These are phyloP conservation scores for Mungos mungo DNA, from an alignment of 2,113 vertebrate species.

Conservation along the genomic window DNA sequence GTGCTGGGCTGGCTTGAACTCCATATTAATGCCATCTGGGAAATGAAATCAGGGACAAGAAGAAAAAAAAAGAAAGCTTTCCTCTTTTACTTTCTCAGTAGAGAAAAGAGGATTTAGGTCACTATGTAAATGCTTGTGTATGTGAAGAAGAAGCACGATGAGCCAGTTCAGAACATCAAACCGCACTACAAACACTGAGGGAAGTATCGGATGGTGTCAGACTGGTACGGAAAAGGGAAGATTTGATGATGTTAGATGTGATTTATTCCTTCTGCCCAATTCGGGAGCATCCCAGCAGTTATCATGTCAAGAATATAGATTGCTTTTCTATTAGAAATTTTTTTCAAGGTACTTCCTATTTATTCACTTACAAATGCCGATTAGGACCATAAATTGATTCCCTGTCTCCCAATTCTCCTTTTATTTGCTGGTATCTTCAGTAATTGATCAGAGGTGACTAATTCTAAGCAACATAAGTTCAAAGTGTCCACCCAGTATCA, in stretches of 20 bases:
- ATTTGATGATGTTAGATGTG: background rate
- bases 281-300: background rate
- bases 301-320: background rate
- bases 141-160: background rate
- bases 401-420: background rate
- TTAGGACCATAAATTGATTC: background rate
- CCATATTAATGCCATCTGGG: conserved; percentile 51
- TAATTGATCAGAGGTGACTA: background rate
- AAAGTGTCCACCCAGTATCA: background rate
- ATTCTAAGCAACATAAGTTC: background rate
- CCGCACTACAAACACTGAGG: background rate
- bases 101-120: conserved; percentile 30
- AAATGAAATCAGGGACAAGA: conserved; percentile 30
- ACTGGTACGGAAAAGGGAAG: background rate
- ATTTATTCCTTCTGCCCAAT: background rate
- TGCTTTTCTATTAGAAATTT: background rate
- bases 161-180: background rate
- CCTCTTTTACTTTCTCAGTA: background rate
- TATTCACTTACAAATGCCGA: background rate
- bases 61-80: background rate
- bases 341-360: background rate
- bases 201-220: background rate
- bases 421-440: background rate
- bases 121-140: background rate
- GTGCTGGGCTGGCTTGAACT: conserved; percentile 48